Conservation (phyloP, 2,888 invertebrate species). For the Orthonevra nobilis region DNA sequence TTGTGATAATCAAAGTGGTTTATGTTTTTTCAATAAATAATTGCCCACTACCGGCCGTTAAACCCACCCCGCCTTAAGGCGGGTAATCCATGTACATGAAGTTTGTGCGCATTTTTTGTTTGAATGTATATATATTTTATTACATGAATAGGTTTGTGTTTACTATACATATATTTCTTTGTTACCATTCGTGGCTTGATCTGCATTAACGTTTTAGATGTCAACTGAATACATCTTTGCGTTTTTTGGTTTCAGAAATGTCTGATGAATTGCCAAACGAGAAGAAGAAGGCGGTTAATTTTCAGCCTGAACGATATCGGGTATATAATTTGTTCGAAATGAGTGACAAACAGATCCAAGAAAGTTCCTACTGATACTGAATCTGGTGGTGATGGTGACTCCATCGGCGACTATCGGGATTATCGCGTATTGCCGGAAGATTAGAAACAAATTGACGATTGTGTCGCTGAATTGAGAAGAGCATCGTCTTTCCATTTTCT, state of each 20-base stretch:
- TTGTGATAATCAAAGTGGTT: slow-evolving; percentile 1
- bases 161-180: background rate
- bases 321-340: background rate
- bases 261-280: background rate
- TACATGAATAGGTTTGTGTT: background rate
- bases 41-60: too few species aligned
- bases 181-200: background rate
- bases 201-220: background rate
- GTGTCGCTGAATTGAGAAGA: slow-evolving; percentile 3
- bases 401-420: background rate
- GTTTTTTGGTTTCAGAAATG: background rate
- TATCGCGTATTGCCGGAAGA: background rate
- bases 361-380: background rate
- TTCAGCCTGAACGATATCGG: background rate
- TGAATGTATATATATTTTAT: background rate
- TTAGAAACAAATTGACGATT: slow-evolving; percentile 5
- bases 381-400: background rate
- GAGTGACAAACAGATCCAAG: background rate
- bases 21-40: background rate
- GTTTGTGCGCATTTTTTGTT: slow-evolving; percentile 2
- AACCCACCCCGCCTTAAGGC: background rate
- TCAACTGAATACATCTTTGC: background rate
- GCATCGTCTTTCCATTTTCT: background rate
- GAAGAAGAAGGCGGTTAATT: too few species aligned
- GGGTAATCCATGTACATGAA: background rate